Base-by-base conservation (phyloP, 2,888 invertebrate genomes). In the Cybosia mesomella region DNA sequence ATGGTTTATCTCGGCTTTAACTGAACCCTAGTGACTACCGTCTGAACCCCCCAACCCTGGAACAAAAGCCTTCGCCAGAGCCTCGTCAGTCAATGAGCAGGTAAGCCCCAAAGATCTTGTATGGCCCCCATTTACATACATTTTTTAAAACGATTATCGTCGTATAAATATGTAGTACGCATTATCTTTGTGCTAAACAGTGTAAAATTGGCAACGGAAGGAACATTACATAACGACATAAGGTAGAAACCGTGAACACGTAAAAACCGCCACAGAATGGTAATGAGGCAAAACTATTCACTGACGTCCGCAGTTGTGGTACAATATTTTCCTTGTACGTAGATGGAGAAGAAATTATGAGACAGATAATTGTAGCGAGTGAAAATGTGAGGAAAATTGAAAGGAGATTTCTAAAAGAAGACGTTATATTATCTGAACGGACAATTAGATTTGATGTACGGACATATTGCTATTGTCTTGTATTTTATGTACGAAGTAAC, bases 311-410 rank as follows among this genome's bases (percentile, higher is more conserved):
- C n/a, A n/a, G 34, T 58, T 58, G 18, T 22, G 18, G 32, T 13
- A 28, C 24, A 9, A 58, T 32, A n/a, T 58, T 58, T 58, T 58
- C 58, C 58, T 58, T n/a, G 28, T 58, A 34, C 32, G 10, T 55
- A n/a, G 21, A 0, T 53, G 11, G 1, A 55, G 54, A 32, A 32
- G 15, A 18, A 57, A 22, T n/a, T n/a, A 32, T 32, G n/a, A 28
- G 1, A 32, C n/a, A 10, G 18, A 32, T 55, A 15, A 18, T 18
- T 54, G 22, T 21, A 13, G 54, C 22, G 13, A 54, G 13, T 21
- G 21, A 22, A 55, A 22, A 55, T 55, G 21, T 53, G 13, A 7
- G 4, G 7, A 18, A 43, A 43, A 43, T 7, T 43, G 18, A 18
- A 5, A 43, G 18, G 18, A 43, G 0, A n/a, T 2, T 18, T 49